A percentile compares a stretch with the other conserved stretches of the same genome.
Evolutionary conservation across 2,888 invertebrate genomes (phyloP).

Genomic region (Deilephila porcellus): DNA sequence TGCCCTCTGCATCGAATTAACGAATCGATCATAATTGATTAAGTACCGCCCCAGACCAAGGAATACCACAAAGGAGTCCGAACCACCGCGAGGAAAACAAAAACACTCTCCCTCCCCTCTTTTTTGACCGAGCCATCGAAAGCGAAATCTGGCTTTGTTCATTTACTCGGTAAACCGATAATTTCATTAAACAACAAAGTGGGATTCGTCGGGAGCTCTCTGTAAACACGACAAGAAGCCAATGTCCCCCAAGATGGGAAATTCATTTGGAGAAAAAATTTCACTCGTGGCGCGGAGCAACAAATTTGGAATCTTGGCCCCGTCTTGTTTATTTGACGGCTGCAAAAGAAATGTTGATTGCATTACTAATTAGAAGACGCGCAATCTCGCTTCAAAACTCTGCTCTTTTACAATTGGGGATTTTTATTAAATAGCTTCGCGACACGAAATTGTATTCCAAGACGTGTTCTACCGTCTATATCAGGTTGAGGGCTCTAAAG

Average conservation of each 20-base stretch:
- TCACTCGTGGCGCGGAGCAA: constrained; percentile 63
- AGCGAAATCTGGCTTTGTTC: constrained; percentile 84
- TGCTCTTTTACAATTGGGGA: neutral
- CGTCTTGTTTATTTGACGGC: constrained; percentile 55
- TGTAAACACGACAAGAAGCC: constrained; percentile 83
- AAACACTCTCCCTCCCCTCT: constrained; percentile 70
- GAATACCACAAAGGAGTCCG: constrained; percentile 77
- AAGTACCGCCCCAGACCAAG: constrained; percentile 71
- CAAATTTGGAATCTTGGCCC: constrained; percentile 66
- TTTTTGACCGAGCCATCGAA: constrained; percentile 75
- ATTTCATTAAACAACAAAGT: constrained; percentile 85
- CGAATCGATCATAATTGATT: constrained; percentile 84
- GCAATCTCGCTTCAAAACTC: constrained; percentile 7
- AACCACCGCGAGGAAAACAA: constrained; percentile 74
- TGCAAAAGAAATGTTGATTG: constrained; percentile 46
- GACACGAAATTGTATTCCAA: neutral
- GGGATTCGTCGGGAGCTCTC: constrained; percentile 74
- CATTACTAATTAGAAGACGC: constrained; percentile 44
- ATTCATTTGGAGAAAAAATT: constrained; percentile 82
- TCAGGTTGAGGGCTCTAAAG: no score
- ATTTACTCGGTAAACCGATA: constrained; percentile 85
- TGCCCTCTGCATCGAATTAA: constrained; percentile 77
- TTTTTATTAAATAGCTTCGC: neutral
- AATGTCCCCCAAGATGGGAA: constrained; percentile 82
- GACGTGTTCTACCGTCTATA: no score